A percentile compares a stretch with the other conserved stretches of the same genome.
Evolutionary conservation across 1,140 invertebrate genomes (phyloP).

Genomic region (Tetramorium simillimum): DNA sequence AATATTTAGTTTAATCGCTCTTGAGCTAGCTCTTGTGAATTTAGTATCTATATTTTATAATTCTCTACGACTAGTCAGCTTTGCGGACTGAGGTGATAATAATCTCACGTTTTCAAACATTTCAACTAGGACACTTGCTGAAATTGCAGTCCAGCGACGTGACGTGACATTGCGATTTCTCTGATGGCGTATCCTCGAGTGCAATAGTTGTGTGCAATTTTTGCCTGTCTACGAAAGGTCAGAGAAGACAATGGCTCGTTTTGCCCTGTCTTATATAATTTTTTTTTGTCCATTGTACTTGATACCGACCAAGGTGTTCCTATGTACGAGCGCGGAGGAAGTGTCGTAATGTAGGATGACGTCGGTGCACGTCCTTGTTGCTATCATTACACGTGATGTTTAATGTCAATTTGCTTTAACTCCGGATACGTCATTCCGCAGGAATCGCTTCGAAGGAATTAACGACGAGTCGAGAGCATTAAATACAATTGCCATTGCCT

Average conservation of each 20-base stretch:
- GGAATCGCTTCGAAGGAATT: background rate
- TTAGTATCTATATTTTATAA: background rate
- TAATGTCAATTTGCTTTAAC: constrained; percentile 41
- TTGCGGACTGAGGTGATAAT: background rate
- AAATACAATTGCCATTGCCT: background rate
- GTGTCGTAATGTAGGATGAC: constrained; percentile 68
- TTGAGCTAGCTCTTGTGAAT: background rate
- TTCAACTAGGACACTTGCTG: background rate
- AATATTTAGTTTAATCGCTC: background rate
- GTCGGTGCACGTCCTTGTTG: constrained; percentile 65
- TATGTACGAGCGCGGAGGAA: constrained; percentile 53
- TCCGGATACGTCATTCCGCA: constrained; percentile 5
- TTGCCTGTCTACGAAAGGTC: constrained; percentile 44
- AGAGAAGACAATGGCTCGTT: constrained; percentile 33
- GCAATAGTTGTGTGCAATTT: constrained; percentile 40
- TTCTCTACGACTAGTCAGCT: background rate
- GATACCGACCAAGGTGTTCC: constrained; percentile 50
- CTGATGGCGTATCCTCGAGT: constrained; percentile 9
- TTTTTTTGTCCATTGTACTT: constrained; percentile 40
- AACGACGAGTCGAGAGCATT: background rate
- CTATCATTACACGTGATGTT: constrained; percentile 60
- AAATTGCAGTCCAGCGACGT: background rate
- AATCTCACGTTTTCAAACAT: background rate
- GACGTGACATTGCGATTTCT: constrained; percentile 43
- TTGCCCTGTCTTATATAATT: constrained; percentile 43